Base-by-base conservation (phyloP, 2,888 invertebrate genomes). In the Drosophila demipolita region DNA sequence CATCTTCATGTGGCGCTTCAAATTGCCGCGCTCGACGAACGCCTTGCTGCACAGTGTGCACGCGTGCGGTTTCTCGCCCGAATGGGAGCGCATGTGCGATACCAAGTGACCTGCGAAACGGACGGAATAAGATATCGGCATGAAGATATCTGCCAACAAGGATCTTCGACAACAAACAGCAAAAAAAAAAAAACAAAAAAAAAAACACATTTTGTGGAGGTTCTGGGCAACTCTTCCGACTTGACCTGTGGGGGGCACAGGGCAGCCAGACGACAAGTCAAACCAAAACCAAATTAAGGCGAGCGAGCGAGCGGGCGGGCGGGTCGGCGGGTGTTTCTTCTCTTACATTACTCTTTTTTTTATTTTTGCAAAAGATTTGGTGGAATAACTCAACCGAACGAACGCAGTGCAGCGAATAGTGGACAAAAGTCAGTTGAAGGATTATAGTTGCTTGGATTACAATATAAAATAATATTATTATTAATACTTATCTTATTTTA, bases 1-100 rank as follows among this genome's bases (percentile, higher is more conserved):
- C 90, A 96, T 96, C 74, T 96, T 94, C 88, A 96, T 93, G 90
- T 97, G 97, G 58, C 97, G 94, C 88, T 96, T 92, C 93, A 97
- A 94, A 91, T 97, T 97, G 23, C 97, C 97, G 75, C 96, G 95
- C 94, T 97, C 97, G 62, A 96, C 97, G 91, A 97, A 97, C 29
- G 95, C 95, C 92, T 96, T 96, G 72, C 96, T 96, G 91, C 97
- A 96, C 88, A 95, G 95, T 0, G 95, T 95, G 91, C 96, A 96
- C 59, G 94, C 94, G 90, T 95, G 95, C 49, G 82, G 94, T 81
- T 82, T 94, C 93, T 75, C 81, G 78, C 95, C 95, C 38, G 96
- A 95, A 93, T 97, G 97, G 62, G 96, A 96, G 67, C 97, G 95
- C 86, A 96, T 94, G 91, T 97, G 97, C n/a, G 96, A 95, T 61